Evolutionary conservation across 2,113 vertebrate species (phyloP).

Genomic region (Varanus komodoensis): DNA sequence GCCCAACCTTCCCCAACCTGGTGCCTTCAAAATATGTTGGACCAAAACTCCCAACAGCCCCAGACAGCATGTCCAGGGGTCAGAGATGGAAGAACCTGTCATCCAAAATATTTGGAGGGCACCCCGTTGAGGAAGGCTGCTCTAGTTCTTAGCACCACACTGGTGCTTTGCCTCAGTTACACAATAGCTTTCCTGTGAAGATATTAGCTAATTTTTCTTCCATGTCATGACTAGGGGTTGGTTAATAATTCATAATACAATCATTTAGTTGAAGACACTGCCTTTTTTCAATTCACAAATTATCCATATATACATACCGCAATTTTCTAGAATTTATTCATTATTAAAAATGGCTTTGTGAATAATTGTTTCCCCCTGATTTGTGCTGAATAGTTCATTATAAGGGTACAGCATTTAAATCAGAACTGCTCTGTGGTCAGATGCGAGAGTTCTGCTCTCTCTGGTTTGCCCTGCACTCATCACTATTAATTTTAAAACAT

Average conservation of each 20-base stretch:
- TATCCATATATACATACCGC: not conserved
- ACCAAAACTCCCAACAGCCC: too few relatives aligned
- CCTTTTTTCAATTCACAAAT: slow-evolving; percentile 30
- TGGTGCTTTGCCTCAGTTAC: not conserved
- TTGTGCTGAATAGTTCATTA: slow-evolving; percentile 22
- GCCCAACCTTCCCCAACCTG: not conserved
- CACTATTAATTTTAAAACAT: not conserved
- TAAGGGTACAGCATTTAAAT: slow-evolving; percentile 17
- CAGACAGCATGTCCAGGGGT: too few relatives aligned
- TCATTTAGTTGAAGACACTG: not conserved
- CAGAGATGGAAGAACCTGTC: not conserved
- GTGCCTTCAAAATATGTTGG: not conserved
- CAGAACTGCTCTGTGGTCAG: not conserved
- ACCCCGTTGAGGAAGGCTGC: not conserved
- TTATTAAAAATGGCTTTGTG: slow-evolving; percentile 35
- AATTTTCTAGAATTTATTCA: slow-evolving; percentile 30
- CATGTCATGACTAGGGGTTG: not conserved
- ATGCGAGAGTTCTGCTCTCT: not conserved
- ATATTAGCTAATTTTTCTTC: slow-evolving; percentile 33
- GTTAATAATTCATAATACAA: slow-evolving; percentile 32
- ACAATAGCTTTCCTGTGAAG: not conserved
- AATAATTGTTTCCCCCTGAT: not conserved
- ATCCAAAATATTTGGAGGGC: not conserved
- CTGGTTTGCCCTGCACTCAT: not conserved
- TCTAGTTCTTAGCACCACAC: not conserved